Percentiles rank a stretch among this genome's conserved stretches.
These are phyloP conservation scores for Epirrhoe tristata DNA, from an alignment of 2,888 invertebrate species.

Conservation along the genomic window DNA sequence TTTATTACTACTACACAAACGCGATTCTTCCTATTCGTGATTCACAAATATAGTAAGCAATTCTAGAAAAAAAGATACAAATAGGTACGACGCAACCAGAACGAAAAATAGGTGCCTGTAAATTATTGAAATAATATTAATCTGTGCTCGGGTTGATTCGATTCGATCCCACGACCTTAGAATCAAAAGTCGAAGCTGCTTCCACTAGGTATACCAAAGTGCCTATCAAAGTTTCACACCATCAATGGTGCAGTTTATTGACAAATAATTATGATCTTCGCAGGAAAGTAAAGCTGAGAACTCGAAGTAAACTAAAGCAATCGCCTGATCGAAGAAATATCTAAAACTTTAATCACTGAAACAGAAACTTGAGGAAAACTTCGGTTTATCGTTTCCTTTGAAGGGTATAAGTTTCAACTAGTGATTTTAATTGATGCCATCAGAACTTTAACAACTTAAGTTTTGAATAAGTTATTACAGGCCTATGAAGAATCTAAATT, in stretches of 20 bases:
- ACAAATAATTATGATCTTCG: neutral
- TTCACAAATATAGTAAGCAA: too few relatives aligned
- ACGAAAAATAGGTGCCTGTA: too few relatives aligned
- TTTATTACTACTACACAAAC: too few relatives aligned
- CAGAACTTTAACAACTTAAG: conserved; percentile 16
- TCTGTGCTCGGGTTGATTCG: too few relatives aligned
- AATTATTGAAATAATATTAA: too few relatives aligned
- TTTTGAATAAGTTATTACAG: conserved; percentile 3
- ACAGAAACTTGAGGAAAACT: conserved; percentile 30
- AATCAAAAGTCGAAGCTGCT: neutral
- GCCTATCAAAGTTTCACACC: neutral
- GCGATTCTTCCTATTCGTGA: too few relatives aligned
- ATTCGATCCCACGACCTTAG: neutral
- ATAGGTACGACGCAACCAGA: too few relatives aligned
- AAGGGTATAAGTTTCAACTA: conserved; percentile 21
- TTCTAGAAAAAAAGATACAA: too few relatives aligned
- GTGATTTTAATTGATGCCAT: conserved; percentile 29
- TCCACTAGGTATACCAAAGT: neutral
- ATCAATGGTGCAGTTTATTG: neutral
- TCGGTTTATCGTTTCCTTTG: conserved; percentile 28
- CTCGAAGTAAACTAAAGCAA: conserved; percentile 23
- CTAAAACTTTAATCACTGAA: conserved; percentile 23
- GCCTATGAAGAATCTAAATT: neutral
- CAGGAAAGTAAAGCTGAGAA: neutral
- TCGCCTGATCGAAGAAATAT: conserved; percentile 25